These are phyloP conservation scores for Protophormia terraenovae DNA, from an alignment of 2,888 invertebrate species.

Conservation along the genomic window DNA sequence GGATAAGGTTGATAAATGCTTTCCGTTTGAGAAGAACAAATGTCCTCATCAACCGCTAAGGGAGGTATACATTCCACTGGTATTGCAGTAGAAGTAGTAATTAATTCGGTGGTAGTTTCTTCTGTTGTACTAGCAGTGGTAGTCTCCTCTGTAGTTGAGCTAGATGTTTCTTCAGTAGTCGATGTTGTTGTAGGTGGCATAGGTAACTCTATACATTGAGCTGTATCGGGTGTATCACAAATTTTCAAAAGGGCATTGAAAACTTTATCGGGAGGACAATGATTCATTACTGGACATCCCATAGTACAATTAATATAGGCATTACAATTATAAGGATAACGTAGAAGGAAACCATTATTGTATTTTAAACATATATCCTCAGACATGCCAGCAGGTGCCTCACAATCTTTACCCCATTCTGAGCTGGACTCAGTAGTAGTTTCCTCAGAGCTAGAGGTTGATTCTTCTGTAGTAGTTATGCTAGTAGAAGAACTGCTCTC, in stretches of 20 bases:
- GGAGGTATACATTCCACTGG: constrained; percentile 23
- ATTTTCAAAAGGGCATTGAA: constrained; percentile 71
- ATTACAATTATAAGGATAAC: constrained; percentile 73
- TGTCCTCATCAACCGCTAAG: background rate
- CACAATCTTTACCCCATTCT: constrained; percentile 23
- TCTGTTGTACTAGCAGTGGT: constrained; percentile 9
- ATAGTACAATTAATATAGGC: constrained; percentile 74
- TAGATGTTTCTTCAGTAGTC: background rate
- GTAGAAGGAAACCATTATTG: constrained; percentile 21
- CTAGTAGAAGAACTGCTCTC: no score
- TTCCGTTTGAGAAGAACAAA: constrained; percentile 4
- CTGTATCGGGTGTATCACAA: constrained; percentile 74
- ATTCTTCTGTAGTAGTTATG: constrained; percentile 15
- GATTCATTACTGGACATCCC: constrained; percentile 71
- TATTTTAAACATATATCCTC: constrained; percentile 30
- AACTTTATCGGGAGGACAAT: constrained; percentile 71
- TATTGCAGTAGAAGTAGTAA: background rate
- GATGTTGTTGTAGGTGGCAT: constrained; percentile 48
- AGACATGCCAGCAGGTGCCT: constrained; percentile 30
- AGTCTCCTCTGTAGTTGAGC: background rate
- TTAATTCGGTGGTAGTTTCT: background rate
- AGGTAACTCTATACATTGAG: constrained; percentile 69
- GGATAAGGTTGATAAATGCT: constrained; percentile 67
- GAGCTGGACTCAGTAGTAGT: constrained; percentile 45
- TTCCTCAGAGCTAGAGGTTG: background rate